These are phyloP conservation scores for Argyrosomus regius DNA, from an alignment of 2,797 vertebrate genomes.

Conservation along the genomic window DNA sequence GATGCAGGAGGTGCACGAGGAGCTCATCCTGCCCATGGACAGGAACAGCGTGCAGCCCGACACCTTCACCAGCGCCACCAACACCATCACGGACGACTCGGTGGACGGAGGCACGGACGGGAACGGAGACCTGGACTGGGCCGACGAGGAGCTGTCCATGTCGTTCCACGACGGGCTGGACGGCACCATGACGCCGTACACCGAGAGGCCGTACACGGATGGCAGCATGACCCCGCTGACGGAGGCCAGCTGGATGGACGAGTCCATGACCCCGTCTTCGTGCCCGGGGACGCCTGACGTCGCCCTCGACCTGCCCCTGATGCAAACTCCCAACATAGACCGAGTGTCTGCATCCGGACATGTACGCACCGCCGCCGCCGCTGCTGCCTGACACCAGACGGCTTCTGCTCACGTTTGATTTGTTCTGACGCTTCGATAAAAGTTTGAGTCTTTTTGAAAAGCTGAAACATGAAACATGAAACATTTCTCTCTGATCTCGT, in stretches of 20 bases:
- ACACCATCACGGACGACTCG: conserved; percentile 75
- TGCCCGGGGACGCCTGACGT: conserved; percentile 81
- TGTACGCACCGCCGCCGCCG: conserved; percentile 84
- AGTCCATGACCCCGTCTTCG: conserved; percentile 83
- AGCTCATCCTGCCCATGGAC: conserved; percentile 83
- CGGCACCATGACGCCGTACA: conserved; percentile 85
- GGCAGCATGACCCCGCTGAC: conserved; percentile 87
- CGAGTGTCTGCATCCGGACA: conserved; percentile 95
- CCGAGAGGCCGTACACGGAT: conserved; percentile 83
- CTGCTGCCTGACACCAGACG: conserved; percentile 27
- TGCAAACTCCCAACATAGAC: conserved; percentile 84
- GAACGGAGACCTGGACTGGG: conserved; percentile 85
- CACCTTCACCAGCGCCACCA: conserved; percentile 74
- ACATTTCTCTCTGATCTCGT: background rate
- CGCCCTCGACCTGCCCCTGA: conserved; percentile 81
- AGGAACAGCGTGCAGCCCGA: conserved; percentile 84
- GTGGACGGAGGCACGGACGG: conserved; percentile 70
- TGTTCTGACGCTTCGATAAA: background rate
- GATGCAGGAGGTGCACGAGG: conserved; percentile 80
- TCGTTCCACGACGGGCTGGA: conserved; percentile 81
- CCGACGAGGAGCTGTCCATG: conserved; percentile 84
- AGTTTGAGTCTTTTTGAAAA: conserved; percentile 23
- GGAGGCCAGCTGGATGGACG: conserved; percentile 88
- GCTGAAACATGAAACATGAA: background rate
- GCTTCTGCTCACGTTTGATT: conserved; percentile 37